A percentile compares a stretch with the other conserved stretches of the same genome.
Conservation (phyloP, 2,113 vertebrate genomes). For the Peromyscus leucopus region DNA sequence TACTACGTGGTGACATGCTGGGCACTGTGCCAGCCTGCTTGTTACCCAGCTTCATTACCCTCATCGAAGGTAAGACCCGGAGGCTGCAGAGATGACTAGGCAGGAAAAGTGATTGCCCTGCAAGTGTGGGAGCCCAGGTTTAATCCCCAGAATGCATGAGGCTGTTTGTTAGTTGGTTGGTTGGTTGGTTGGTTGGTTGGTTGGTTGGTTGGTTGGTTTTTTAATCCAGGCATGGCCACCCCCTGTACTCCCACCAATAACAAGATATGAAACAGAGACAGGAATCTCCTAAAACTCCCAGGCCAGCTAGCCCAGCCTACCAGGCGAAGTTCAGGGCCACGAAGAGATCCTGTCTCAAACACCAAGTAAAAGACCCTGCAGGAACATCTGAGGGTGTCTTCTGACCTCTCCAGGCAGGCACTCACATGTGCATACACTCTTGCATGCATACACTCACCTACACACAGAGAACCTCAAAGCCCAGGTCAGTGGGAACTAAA, state of each 20-base stretch:
- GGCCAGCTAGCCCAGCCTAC: not conserved
- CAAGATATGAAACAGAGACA: not conserved
- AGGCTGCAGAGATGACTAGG: not conserved
- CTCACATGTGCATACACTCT: not conserved
- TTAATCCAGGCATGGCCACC: not conserved
- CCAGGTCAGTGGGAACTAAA: no score
- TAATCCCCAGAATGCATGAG: not conserved
- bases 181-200: not conserved
- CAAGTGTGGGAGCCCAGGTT: not conserved
- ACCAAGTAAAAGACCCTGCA: not conserved
- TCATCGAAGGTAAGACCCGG: not conserved
- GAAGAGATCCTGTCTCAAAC: not conserved
- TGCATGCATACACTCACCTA: no score
- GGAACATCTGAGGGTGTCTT: not conserved
- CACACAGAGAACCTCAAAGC: not conserved
- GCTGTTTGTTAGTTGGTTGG: not conserved
- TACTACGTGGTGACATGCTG: not conserved
- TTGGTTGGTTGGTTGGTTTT: not conserved
- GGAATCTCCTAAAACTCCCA: not conserved
- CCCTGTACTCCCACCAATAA: not conserved
- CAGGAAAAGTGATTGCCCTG: not conserved
- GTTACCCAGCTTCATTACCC: not conserved
- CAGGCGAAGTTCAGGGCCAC: not conserved
- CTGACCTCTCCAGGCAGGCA: not conserved
- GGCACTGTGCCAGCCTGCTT: not conserved